Conservation (phyloP, 2,113 vertebrate species). For the Sciurus niger region DNA sequence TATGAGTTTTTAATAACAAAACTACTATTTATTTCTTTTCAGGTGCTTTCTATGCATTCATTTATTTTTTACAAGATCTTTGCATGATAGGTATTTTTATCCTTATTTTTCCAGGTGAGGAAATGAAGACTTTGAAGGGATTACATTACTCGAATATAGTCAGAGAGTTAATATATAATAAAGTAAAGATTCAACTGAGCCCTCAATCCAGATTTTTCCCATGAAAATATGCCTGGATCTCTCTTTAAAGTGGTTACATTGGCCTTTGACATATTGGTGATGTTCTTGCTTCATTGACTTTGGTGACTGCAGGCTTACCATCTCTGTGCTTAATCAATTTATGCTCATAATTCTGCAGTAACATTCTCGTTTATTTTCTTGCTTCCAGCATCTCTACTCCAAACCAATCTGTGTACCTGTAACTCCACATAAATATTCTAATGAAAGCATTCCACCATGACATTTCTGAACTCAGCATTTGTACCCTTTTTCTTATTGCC, state of each 20-base stretch:
- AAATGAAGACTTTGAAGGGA: not conserved
- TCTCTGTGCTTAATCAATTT: not conserved
- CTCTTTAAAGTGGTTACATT: not conserved
- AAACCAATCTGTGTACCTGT: not conserved
- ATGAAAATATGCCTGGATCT: not conserved
- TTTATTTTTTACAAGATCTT: constrained; percentile 16
- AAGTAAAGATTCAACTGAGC: not conserved
- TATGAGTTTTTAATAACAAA: not conserved
- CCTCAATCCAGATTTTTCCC: not conserved
- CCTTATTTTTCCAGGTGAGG: not conserved
- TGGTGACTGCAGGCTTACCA: not conserved
- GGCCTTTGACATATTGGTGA: not conserved
- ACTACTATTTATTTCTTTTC: not conserved
- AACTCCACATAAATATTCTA: not conserved
- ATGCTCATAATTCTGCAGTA: not conserved
- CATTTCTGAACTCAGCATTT: not conserved
- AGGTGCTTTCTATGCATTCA: not conserved
- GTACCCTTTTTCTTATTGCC: not conserved
- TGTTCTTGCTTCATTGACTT: not conserved
- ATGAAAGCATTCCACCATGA: not conserved
- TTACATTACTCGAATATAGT: not conserved
- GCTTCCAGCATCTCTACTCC: not conserved
- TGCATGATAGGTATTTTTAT: not conserved
- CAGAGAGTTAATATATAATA: not conserved
- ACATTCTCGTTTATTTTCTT: not conserved